Base-by-base conservation (phyloP, 2,113 vertebrate genomes). In the Bostrychus sinensis region DNA sequence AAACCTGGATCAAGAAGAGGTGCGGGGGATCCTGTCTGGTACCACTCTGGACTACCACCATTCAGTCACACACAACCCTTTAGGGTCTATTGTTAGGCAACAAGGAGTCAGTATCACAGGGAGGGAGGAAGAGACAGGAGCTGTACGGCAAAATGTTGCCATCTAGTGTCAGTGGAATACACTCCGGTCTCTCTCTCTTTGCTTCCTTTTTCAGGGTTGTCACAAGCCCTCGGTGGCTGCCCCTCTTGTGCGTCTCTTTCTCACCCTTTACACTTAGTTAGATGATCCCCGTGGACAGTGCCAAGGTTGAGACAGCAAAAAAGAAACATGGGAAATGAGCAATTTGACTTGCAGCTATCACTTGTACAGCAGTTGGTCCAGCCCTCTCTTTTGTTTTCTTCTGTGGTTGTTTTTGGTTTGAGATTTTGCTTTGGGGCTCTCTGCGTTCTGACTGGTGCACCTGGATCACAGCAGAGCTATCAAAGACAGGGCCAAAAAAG, bases 71-170 rank as follows among this genome's bases (percentile, higher is more conserved):
- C 59, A 83, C 65, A 72, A 62, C 38, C 39, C 60, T 28, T 38
- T 22, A 71, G 71, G 63, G 61, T 79, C 75, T 73, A 80, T 76
- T 86, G 78, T 90, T 71, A 77, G 79, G 76, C 77, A 77, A 77
- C 69, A 58, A 80, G 48, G 61, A 84, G 75, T 77, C 75, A 86
- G 74, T 75, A 85, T 77, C 68, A 82, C 80, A 83, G 1, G 43
- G 19, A 39, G 19, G 38, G 36, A 68, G 45, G 53, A 28, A 41
- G 41, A 0, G 55, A 41, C 34, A 61, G 58, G 53, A 37, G 54
- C 76, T 74, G 70, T 58, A 19, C 72, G 90, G 92, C 84, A 85
- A 91, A 92, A 93, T 60, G 89, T 89, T 92, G 92, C 92, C 92
- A 91, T 89, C 92, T 93, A 93, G 91, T 91, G 92, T 91, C 78